Conservation (phyloP, 1,140 invertebrate species). For the Drosophila fuyamai region DNA sequence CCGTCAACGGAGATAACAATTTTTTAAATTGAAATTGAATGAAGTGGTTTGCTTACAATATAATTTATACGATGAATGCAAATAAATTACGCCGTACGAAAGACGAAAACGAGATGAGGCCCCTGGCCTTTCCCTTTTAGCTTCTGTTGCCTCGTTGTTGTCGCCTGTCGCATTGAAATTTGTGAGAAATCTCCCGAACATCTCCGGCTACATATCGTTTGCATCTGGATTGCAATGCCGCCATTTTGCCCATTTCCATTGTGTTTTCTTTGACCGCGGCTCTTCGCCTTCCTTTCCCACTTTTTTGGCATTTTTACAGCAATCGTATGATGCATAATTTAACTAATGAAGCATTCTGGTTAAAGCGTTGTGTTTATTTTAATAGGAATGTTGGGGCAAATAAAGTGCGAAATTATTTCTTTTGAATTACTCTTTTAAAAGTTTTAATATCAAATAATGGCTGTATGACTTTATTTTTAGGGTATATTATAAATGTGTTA, state of each 20-base stretch:
- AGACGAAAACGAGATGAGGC: conserved; percentile 33
- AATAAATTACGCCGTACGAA: conserved; percentile 78
- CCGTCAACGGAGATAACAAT: conserved; percentile 82
- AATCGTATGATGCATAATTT: conserved; percentile 76
- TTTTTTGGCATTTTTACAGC: conserved; percentile 68
- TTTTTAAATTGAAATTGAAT: conserved; percentile 84
- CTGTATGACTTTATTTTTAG: too few relatives aligned
- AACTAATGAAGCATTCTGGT: conserved; percentile 68
- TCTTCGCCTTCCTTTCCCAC: conserved; percentile 35
- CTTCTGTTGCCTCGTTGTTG: conserved; percentile 39
- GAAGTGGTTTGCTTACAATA: conserved; percentile 84
- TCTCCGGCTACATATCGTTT: conserved; percentile 69
- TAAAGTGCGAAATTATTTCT: conserved; percentile 7
- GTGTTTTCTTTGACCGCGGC: conserved; percentile 11
- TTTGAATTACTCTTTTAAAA: neutral
- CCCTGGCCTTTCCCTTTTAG: conserved; percentile 64
- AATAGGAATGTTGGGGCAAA: conserved; percentile 9
- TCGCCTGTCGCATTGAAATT: conserved; percentile 72
- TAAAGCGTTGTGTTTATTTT: conserved; percentile 23
- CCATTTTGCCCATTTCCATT: conserved; percentile 68
- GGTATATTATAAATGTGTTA: too few relatives aligned
- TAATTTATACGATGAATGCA: conserved; percentile 84
- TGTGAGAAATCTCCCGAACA: conserved; percentile 75
- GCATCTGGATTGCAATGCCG: conserved; percentile 74
- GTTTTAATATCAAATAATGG: too few relatives aligned